Conservation (phyloP, 2,888 invertebrate species). For the Lissonota sp. region DNA sequence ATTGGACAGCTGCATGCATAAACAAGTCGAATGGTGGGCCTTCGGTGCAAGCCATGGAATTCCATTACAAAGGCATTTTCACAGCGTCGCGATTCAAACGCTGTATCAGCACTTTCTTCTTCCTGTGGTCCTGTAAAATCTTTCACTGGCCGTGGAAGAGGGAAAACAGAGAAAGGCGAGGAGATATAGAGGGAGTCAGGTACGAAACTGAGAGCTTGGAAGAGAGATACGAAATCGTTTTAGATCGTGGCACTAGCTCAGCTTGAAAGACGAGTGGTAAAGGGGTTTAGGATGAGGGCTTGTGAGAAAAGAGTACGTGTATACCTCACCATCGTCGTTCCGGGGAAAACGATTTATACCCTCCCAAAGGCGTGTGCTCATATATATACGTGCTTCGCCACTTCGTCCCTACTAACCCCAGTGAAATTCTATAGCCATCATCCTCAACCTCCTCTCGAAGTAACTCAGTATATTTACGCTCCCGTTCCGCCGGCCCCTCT, state of each 20-base stretch:
- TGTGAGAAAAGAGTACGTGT: slow-evolving; percentile 10
- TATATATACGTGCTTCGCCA: slow-evolving; percentile 27
- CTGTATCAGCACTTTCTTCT: slow-evolving; percentile 55
- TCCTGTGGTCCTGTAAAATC: slow-evolving; percentile 24
- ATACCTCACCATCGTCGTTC: slow-evolving; percentile 39
- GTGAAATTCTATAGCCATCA: slow-evolving; percentile 1
- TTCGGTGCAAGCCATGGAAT: slow-evolving; percentile 35
- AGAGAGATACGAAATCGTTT: slow-evolving; percentile 34
- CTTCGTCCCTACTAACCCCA: background rate
- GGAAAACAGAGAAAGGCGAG: background rate
- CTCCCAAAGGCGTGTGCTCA: slow-evolving; percentile 16
- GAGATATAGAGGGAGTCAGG: background rate
- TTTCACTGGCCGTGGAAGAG: slow-evolving; percentile 14
- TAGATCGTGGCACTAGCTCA: slow-evolving; percentile 17
- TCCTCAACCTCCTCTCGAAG: slow-evolving; percentile 21
- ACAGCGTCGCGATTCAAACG: slow-evolving; percentile 29
- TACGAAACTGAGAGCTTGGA: too few species aligned
- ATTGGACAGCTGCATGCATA: background rate
- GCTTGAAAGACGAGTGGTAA: background rate
- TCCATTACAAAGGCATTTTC: slow-evolving; percentile 49
- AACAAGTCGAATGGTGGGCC: background rate
- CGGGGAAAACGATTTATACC: slow-evolving; percentile 43
- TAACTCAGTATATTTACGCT: slow-evolving; percentile 35
- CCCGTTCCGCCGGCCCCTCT: slow-evolving; percentile 2
- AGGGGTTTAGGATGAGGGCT: background rate